Conservation (phyloP, 2,113 vertebrate species). For the Ovis canadensis region DNA sequence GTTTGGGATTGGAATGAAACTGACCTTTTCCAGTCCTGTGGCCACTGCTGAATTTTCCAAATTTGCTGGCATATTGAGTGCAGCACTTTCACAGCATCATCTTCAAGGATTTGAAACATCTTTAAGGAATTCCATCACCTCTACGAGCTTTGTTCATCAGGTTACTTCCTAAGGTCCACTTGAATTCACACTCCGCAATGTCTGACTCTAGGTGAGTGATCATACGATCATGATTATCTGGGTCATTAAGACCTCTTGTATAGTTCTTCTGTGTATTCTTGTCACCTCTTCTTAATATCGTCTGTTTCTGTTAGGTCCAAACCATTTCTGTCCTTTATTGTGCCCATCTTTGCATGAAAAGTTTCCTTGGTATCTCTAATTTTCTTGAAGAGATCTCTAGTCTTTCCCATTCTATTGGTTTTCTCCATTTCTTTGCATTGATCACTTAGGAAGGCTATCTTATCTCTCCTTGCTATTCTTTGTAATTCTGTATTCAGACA, state of each 20-base stretch:
- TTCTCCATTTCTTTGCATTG: not conserved
- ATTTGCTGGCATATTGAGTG: not conserved
- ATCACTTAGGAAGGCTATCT: not conserved
- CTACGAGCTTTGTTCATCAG: not conserved
- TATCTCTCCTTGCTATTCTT: not conserved
- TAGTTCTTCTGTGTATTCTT: not conserved
- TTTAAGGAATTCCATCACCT: not conserved
- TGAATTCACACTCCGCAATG: rapidly evolving
- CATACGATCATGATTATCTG: not conserved
- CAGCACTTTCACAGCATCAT: not conserved
- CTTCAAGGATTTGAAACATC: not conserved
- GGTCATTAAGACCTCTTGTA: not conserved
- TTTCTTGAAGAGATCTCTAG: not conserved
- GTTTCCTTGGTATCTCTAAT: not conserved
- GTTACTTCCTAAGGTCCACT: not conserved
- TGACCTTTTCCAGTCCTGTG: not conserved
- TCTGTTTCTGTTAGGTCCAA: not conserved
- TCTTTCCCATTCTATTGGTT: not conserved
- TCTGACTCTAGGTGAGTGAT: not conserved
- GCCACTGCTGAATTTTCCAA: not conserved
- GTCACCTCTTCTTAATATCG: not conserved
- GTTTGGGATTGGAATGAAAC: not conserved
- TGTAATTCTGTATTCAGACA: not conserved
- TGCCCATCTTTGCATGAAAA: not conserved
- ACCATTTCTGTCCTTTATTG: not conserved